Conservation (phyloP, 2,797 vertebrate species). For the Monodelphis domestica region DNA sequence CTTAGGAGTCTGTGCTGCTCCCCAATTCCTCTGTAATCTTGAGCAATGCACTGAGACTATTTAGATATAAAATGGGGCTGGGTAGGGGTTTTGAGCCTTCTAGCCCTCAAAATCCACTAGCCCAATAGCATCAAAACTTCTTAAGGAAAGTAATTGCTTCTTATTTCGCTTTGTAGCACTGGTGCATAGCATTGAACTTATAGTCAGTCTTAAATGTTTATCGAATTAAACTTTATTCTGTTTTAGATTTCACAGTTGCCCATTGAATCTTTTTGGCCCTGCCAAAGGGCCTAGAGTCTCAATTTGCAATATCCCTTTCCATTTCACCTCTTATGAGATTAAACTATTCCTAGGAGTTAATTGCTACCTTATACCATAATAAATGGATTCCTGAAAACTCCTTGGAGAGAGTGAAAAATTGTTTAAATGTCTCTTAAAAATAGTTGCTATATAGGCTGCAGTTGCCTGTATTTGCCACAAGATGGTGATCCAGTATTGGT, state of each 20-base stretch:
- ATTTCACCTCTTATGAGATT: background rate
- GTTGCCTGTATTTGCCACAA: background rate
- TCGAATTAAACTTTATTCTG: background rate
- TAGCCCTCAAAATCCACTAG: background rate
- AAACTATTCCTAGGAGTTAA: background rate
- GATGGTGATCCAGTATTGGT: background rate
- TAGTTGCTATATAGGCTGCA: background rate
- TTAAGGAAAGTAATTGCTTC: background rate
- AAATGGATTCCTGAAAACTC: slow-evolving; percentile 10
- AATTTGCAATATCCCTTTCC: background rate
- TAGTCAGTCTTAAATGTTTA: background rate
- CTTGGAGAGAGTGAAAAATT: slow-evolving; percentile 7
- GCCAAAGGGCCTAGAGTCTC: background rate
- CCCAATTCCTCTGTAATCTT: background rate
- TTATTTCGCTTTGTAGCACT: background rate
- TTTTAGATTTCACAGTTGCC: slow-evolving; percentile 3
- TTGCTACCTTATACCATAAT: slow-evolving; percentile 42
- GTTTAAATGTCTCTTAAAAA: slow-evolving; percentile 9
- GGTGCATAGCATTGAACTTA: background rate
- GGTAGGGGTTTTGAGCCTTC: background rate
- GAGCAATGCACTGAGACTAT: background rate
- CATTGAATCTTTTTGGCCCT: background rate
- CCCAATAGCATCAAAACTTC: background rate
- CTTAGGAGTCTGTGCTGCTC: background rate
- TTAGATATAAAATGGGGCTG: background rate